These are phyloP conservation scores for Heliconius himera DNA, from an alignment of 1,140 invertebrate genomes.

Conservation along the genomic window DNA sequence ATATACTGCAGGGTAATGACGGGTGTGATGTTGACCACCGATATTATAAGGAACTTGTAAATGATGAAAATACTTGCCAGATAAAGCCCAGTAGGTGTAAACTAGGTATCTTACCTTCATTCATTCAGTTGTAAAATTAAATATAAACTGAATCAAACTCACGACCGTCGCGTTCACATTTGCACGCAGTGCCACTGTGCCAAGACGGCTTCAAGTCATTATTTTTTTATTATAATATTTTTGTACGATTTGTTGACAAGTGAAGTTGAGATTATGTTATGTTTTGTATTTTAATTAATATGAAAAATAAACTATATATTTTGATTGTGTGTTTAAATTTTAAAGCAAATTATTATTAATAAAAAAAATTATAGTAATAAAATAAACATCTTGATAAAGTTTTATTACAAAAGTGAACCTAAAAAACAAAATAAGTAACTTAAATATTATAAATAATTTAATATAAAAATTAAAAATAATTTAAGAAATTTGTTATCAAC, in stretches of 20 bases:
- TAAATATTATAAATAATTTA: no score
- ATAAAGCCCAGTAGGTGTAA: conserved; percentile 73
- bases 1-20: conserved; percentile 3
- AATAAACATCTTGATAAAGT: neutral
- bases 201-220: no score
- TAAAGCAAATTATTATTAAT: neutral
- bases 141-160: no score
- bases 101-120: conserved; percentile 68
- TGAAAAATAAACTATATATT: conserved; percentile 9
- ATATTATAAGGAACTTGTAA: conserved; percentile 61
- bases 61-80: conserved; percentile 43
- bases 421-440: neutral
- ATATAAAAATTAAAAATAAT: no score
- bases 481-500: no score
- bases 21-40: conserved; percentile 45
- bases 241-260: neutral
- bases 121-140: conserved; percentile 58
- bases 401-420: neutral
- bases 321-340: neutral
- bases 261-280: neutral
- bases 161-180: no score
- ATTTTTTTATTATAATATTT: conserved; percentile 1
- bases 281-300: neutral
- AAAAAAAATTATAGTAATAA: no score
- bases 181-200: no score